Evolutionary conservation across 2,797 vertebrate genomes (phyloP).

Genomic region (Gymnopithys bicolor): DNA sequence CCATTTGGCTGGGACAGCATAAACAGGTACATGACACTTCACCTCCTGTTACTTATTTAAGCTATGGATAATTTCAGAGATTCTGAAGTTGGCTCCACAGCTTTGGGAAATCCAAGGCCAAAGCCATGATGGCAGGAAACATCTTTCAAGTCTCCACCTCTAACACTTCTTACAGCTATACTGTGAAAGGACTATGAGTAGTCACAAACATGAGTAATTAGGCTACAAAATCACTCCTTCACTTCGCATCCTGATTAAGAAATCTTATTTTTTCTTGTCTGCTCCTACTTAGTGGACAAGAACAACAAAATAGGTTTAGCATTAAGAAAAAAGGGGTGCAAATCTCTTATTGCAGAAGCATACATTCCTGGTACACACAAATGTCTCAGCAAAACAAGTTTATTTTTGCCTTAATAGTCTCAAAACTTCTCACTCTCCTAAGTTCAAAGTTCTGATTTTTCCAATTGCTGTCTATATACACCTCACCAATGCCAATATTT

Average conservation of each 20-base stretch:
- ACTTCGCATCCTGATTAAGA: neutral
- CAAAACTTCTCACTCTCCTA: neutral
- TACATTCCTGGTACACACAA: neutral
- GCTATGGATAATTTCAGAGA: neutral
- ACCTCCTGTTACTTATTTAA: neutral
- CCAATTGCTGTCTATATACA: neutral
- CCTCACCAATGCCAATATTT: neutral
- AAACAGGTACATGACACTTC: neutral
- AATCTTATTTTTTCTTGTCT: neutral
- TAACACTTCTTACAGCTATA: neutral
- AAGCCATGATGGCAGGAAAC: neutral
- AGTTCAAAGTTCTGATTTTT: neutral
- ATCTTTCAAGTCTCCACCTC: neutral
- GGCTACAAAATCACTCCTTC: neutral
- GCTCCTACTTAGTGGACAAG: neutral
- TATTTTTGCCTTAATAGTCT: neutral
- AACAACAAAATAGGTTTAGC: neutral
- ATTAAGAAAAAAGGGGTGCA: neutral
- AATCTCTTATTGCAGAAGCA: neutral
- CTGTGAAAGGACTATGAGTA: neutral
- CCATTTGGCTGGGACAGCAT: neutral
- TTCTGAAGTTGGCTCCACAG: neutral
- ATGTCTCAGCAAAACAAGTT: neutral
- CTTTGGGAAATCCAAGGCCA: neutral
- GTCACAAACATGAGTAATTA: neutral